These are phyloP conservation scores for Acronicta leporina DNA, from an alignment of 2,888 invertebrate species.

Conservation along the genomic window DNA sequence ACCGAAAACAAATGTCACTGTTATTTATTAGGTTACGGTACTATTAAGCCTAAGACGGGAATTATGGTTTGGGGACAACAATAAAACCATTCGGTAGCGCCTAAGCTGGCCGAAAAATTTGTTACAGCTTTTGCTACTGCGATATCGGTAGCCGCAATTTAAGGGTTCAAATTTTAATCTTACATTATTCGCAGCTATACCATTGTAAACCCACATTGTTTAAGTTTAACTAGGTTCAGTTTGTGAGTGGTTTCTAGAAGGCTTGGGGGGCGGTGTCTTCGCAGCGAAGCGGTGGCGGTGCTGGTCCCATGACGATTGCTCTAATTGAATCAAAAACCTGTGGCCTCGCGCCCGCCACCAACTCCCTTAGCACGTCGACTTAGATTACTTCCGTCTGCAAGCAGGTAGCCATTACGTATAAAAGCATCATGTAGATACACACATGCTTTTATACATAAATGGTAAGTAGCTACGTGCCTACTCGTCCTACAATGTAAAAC, in stretches of 20 bases:
- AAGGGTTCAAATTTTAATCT: neutral
- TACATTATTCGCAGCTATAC: constrained; percentile 3
- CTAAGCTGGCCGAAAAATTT: constrained; percentile 48
- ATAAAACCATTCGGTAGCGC: constrained; percentile 48
- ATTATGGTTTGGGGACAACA: constrained; percentile 69
- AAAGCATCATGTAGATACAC: constrained; percentile 22
- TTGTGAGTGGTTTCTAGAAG: constrained; percentile 41
- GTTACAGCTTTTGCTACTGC: constrained; percentile 8
- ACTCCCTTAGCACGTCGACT: constrained; percentile 82
- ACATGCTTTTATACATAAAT: constrained; percentile 45
- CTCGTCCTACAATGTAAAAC: too few species aligned
- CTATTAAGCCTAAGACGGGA: constrained; percentile 85
- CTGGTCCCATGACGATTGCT: constrained; percentile 71
- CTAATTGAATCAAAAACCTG: constrained; percentile 82
- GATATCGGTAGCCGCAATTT: neutral
- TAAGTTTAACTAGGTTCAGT: constrained; percentile 43
- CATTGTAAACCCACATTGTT: constrained; percentile 7
- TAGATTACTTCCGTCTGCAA: constrained; percentile 74
- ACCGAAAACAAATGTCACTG: constrained; percentile 89
- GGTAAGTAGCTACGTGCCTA: constrained; percentile 22
- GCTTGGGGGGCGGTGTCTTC: constrained; percentile 39
- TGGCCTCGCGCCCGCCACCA: constrained; percentile 67
- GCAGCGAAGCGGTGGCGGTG: constrained; percentile 23
- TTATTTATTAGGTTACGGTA: constrained; percentile 87
- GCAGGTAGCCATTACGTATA: too few species aligned